phyloP scores from a whole-genome alignment of 2,888 invertebrate species.

The Physocephala rufipes region DNA sequence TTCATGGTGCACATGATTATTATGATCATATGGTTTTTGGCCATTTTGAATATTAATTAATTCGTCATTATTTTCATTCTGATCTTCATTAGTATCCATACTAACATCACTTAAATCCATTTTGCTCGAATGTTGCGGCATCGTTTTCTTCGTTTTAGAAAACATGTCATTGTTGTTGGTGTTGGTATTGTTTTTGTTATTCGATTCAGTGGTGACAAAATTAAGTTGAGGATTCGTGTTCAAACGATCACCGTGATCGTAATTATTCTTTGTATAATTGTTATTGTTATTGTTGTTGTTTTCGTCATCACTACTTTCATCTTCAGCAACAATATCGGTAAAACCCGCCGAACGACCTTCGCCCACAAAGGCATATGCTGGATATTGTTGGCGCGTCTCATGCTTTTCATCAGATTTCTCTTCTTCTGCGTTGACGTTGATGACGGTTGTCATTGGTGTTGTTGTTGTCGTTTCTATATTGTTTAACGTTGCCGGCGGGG shows the following conservation, averaged over 20 bases:
- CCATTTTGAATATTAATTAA: conserved; percentile 19
- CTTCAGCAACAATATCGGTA: conserved; percentile 46
- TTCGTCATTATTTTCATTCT: not conserved
- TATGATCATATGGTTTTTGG: conserved; percentile 22
- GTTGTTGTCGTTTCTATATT: conserved; percentile 23
- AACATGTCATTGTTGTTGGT: conserved; percentile 36
- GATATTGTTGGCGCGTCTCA: conserved; percentile 26
- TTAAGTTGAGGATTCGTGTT: conserved; percentile 45
- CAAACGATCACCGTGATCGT: conserved; percentile 41
- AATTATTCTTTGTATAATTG: conserved; percentile 37
- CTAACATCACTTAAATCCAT: conserved; percentile 81
- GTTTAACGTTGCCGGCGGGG: conserved; percentile 19
- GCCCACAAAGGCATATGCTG: conserved; percentile 52
- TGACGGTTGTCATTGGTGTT: conserved; percentile 30
- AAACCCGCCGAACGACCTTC: conserved; percentile 54
- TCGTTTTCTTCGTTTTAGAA: conserved; percentile 44
- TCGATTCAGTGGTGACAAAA: conserved; percentile 52
- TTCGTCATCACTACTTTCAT: conserved; percentile 44
- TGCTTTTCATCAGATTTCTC: conserved; percentile 42
- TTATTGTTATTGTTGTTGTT: conserved; percentile 42
- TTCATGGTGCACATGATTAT: not conserved
- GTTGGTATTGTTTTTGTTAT: conserved; percentile 45
- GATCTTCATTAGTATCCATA: conserved; percentile 70
- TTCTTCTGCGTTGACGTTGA: conserved; percentile 30
- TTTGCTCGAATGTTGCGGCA: conserved; percentile 44